Base-by-base conservation (phyloP, 2,113 vertebrate species). In the Tringa solitaria region DNA sequence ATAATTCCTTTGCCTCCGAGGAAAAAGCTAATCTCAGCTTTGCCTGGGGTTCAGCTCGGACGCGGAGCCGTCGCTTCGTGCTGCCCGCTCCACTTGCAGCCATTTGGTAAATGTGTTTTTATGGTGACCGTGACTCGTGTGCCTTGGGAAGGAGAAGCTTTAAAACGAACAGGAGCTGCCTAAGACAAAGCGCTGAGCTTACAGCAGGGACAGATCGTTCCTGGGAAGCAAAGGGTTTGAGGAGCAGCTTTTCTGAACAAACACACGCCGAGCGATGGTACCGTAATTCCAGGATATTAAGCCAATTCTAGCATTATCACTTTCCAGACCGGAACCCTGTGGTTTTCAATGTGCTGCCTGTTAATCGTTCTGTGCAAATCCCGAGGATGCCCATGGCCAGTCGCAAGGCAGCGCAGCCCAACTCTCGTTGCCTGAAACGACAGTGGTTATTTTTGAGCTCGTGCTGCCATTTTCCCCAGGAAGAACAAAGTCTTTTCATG, bases 41-140 rank as follows among this genome's bases (percentile, higher is more conserved):
- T 87, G 72, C 82, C 21, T 41, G 68, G 83, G 43, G 12, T 8
- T 67, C n/a, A 50, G 90, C 75, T 72, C 14, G 2, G 46, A n/a
- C 18, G 2, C 14, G n/a, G 54, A 70, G 79, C 57, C 2, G 6
- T 24, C 6, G 0, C 81, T 26, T 45, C 4, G 7, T 54, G 74
- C 61, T 48, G 41, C 67, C 46, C 1, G 2, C 43, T 51, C 30
- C 26, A 35, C 2, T 3, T 41, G 43, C 5, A 15, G 37, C 60
- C 19, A 0, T 30, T 41, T 9, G 73, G 75, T 57, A 11, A n/a
- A 32, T 15, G 53, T 14, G 50, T 6, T 35, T 18, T 41, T 13
- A 22, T 3, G 16, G 73, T 12, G 54, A 26, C 50, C 0, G 5
- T 24, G 54, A 48, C 77, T 48, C 0, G 0, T 2, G 23, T 15